Percentiles rank a stretch among this genome's conserved stretches.
Evolutionary conservation across 2,113 vertebrate species (phyloP).

Genomic region (Uria lomvia): DNA sequence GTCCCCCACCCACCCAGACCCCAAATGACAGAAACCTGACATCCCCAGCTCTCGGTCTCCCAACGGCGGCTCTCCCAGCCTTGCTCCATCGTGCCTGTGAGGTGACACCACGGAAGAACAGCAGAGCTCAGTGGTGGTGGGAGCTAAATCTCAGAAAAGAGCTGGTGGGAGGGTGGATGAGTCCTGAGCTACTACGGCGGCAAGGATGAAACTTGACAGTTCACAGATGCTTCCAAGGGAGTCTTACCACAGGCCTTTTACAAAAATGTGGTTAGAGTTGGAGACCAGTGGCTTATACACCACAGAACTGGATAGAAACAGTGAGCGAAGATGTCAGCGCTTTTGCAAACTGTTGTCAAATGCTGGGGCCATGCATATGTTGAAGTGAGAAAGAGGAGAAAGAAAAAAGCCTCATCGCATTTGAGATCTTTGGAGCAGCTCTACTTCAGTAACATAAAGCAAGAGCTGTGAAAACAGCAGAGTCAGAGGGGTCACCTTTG

Average conservation of each 20-base stretch:
- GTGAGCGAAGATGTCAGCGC: background rate
- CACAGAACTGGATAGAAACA: background rate
- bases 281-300: background rate
- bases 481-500: background rate
- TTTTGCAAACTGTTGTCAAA: background rate
- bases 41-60: accelerated
- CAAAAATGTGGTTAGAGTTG: background rate
- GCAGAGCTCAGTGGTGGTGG: background rate
- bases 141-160: background rate
- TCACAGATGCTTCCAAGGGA: background rate
- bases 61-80: accelerated
- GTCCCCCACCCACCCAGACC: background rate
- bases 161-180: accelerated
- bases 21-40: background rate
- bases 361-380: background rate
- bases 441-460: background rate
- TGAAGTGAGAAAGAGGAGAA: background rate
- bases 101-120: background rate
- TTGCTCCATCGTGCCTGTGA: background rate
- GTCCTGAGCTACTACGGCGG: background rate
- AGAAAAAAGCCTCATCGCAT: background rate
- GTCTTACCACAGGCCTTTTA: background rate
- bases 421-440: background rate
- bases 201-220: background rate
- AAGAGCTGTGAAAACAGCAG: background rate